Percentiles rank a stretch among this genome's conserved stretches.
Conservation (phyloP, 1,140 invertebrate species). For the Leptoteleia sp. region DNA sequence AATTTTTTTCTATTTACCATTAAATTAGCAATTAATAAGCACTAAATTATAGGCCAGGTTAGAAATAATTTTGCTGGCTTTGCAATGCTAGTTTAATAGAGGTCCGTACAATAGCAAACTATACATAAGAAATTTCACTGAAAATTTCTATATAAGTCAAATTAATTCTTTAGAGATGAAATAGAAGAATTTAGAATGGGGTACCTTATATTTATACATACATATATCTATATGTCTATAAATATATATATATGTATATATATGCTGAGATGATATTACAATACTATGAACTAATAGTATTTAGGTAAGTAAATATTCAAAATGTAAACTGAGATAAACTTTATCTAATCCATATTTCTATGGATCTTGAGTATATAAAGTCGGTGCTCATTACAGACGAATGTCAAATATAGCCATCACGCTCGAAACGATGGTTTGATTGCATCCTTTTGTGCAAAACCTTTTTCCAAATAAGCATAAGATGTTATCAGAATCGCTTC, state of each 20-base stretch:
- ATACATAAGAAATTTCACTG: constrained; percentile 26
- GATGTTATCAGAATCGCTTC: constrained; percentile 66
- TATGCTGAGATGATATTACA: constrained; percentile 78
- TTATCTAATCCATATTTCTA: constrained; percentile 75
- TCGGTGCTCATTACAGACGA: constrained; percentile 67
- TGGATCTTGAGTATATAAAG: constrained; percentile 71
- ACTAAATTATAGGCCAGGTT: too few species aligned
- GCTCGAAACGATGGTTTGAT: constrained; percentile 66
- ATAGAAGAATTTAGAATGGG: constrained; percentile 29
- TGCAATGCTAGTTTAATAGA: too few species aligned
- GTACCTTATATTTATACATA: constrained; percentile 56
- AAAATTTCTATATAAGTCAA: constrained; percentile 34
- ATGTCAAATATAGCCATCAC: constrained; percentile 67
- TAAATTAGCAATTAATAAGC: too few species aligned
- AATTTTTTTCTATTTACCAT: too few species aligned
- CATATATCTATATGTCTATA: constrained; percentile 41
- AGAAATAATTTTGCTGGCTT: too few species aligned
- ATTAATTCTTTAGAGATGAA: constrained; percentile 16
- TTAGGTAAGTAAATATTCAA: constrained; percentile 72
- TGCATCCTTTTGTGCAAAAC: constrained; percentile 46
- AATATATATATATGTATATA: constrained; percentile 68
- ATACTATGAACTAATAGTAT: constrained; percentile 79
- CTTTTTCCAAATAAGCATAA: constrained; percentile 65
- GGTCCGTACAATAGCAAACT: constrained; percentile 3
- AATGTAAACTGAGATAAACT: constrained; percentile 67